phyloP scores from a whole-genome alignment of 2,888 invertebrate genomes.

The Campoplex nolae region DNA sequence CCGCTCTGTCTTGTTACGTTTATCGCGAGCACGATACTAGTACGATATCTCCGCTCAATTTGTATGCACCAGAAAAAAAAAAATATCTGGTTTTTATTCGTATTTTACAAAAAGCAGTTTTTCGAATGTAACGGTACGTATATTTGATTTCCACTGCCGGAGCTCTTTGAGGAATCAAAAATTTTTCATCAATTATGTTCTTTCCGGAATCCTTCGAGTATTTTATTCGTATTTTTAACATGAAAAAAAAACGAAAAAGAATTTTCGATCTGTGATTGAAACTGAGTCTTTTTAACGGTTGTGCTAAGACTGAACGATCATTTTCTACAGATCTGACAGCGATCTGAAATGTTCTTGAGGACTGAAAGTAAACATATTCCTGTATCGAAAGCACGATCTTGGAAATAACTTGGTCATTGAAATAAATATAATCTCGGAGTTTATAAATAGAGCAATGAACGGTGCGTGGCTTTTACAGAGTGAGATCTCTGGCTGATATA shows the following conservation, averaged over 20 bases:
- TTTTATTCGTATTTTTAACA: not conserved
- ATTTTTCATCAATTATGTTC: not conserved
- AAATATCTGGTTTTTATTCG: not conserved
- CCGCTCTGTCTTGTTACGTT: constrained; percentile 19
- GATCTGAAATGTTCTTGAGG: not conserved
- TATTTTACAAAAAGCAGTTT: not conserved
- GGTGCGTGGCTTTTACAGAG: constrained; percentile 22
- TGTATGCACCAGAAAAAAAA: not conserved
- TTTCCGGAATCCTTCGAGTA: not conserved
- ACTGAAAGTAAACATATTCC: constrained; percentile 6
- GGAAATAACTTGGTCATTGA: constrained; percentile 36
- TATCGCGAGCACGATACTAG: not conserved
- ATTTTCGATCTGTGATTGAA: not conserved
- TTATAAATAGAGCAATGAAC: constrained; percentile 19
- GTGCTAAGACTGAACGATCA: not conserved
- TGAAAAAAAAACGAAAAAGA: not conserved
- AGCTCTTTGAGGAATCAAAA: not conserved
- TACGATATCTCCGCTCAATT: not conserved
- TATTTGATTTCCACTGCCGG: not conserved
- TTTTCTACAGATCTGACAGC: constrained; percentile 20
- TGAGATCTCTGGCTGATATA: constrained; percentile 11
- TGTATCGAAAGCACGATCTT: constrained; percentile 34
- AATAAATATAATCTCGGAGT: constrained; percentile 34
- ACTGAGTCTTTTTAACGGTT: not conserved
- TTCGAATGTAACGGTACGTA: not conserved